These are phyloP conservation scores for Scartelaos histophorus DNA, from an alignment of 2,113 vertebrate species.

Conservation along the genomic window DNA sequence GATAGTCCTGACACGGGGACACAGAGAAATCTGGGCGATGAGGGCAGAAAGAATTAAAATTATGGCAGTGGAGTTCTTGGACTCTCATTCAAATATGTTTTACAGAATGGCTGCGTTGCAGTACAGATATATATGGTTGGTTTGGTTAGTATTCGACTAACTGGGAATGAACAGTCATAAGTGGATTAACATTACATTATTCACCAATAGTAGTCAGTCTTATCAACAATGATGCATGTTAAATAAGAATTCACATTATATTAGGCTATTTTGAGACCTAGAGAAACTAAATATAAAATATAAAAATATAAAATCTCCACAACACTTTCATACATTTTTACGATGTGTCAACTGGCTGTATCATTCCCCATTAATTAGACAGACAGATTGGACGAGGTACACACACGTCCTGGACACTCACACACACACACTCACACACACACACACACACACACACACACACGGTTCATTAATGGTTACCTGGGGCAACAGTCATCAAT, in stretches of 20 bases:
- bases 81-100: conserved; percentile 50
- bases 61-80: conserved; percentile 55
- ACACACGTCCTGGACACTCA: conserved; percentile 28
- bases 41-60: conserved; percentile 62
- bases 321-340: not conserved
- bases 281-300: not conserved
- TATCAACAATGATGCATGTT: not conserved
- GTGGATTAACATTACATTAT: not conserved
- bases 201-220: not conserved
- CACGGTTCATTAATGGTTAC: conserved; percentile 79
- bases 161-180: conserved; percentile 73
- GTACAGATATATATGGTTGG: conserved; percentile 41
- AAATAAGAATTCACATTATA: not conserved
- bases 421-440: conserved; percentile 19
- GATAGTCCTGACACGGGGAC: conserved; percentile 38
- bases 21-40: conserved; percentile 41
- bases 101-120: conserved; percentile 27
- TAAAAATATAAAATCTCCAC: not conserved
- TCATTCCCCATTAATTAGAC: conserved; percentile 86
- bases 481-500: conserved; percentile 80
- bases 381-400: conserved; percentile 57
- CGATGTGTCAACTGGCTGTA: conserved; percentile 66
- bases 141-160: conserved; percentile 64
- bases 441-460: conserved; percentile 34
- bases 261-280: not conserved